Base-by-base conservation (phyloP, 2,888 invertebrate species). In the Bellardia bayeri region DNA sequence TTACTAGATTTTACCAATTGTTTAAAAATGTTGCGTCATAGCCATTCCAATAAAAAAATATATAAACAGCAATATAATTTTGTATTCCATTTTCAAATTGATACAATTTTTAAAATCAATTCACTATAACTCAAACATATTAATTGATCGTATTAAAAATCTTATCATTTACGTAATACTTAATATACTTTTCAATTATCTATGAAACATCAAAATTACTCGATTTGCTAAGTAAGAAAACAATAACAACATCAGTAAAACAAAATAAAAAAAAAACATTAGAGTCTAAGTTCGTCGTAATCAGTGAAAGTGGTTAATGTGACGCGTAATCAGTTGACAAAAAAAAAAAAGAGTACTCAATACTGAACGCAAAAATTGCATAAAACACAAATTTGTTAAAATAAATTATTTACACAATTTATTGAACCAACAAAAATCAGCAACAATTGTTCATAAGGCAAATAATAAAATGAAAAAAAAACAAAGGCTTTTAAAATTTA, bases 311-410 rank as follows among this genome's bases (percentile, higher is more conserved):
- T 81, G 58, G 23, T 45, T 45, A 71, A 63, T 45, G 71, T 71
- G 64, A 83, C 66, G 76, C 72, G 76, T 76, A 76, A 86, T 74
- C 66, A 37, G 58, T 61, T 37, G 61, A 63, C 49, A 61, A 45
- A 45, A 45, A 9, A 8, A 42, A 42, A 42, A 7, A 42, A 76
- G 23, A 54, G 37, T 45, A 30, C 37, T 40, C 58, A 63, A 75
- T 40, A 56, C 54, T 56, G 37, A 76, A 85, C 9, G 30, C 30
- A 72, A 58, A 76, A 56, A 71, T 87, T 85, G 82, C 85, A 85
- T 87, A 87, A 87, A 87, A 82, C 49, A 66, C 66, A 64, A 82
- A 82, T 85, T 79, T 71, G 49, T 74, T 56, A 69, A 82, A 80
- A 80, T 33, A 66, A 72, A 69, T 80, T 74, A 56, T 63, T 74